Evolutionary conservation across 2,113 vertebrate species (phyloP).

Genomic region (Astatotilapia flaviijosephi): DNA sequence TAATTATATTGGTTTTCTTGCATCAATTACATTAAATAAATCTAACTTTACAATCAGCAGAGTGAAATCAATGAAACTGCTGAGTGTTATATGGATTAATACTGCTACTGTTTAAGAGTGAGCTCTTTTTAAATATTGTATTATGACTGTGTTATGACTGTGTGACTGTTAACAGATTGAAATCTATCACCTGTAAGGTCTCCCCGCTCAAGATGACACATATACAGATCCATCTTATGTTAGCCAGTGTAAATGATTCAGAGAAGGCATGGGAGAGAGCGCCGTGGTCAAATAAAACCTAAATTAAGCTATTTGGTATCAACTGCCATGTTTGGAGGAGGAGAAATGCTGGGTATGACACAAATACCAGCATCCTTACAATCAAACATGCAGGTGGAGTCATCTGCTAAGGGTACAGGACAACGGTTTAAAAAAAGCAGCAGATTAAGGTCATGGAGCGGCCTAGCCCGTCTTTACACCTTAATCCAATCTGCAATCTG

Average conservation of each 20-base stretch:
- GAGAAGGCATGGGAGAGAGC: neutral
- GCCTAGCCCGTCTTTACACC: neutral
- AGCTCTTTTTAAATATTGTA: neutral
- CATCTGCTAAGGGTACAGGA: neutral
- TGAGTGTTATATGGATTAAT: neutral
- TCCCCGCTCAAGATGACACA: neutral
- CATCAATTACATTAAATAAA: neutral
- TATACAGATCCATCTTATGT: neutral
- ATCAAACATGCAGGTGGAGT: neutral
- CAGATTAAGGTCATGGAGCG: neutral
- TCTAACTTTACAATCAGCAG: neutral
- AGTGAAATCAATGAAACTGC: neutral
- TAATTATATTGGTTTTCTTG: neutral
- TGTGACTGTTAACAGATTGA: fast-evolving
- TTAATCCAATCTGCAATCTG: neutral
- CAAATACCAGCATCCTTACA: fast-evolving
- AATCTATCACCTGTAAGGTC: neutral
- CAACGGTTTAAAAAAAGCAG: neutral
- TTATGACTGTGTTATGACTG: neutral
- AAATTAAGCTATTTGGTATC: fast-evolving
- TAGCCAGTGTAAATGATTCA: neutral
- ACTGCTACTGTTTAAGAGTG: neutral
- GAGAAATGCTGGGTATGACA: neutral
- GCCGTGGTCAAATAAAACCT: neutral
- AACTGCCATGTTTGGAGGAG: neutral